Conservation (phyloP, 2,113 vertebrate genomes). For the Tyto alba region DNA sequence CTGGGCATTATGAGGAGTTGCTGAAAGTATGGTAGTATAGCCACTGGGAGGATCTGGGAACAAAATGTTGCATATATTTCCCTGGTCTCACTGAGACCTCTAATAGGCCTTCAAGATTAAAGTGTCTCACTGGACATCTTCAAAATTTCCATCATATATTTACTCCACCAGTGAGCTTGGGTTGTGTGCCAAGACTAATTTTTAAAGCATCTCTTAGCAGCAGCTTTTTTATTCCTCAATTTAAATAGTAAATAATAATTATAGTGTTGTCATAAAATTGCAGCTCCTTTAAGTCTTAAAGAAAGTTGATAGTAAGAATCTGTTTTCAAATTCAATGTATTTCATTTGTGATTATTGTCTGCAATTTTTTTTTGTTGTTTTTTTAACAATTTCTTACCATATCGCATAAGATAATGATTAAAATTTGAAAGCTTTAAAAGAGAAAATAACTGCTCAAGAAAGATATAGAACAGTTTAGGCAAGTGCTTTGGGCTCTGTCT, state of each 20-base stretch:
- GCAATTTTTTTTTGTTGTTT: constrained; percentile 21
- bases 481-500: constrained; percentile 27
- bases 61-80: neutral
- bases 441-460: neutral
- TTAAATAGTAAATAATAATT: constrained; percentile 21
- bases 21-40: neutral
- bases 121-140: neutral
- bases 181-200: neutral
- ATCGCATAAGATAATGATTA: constrained; percentile 47
- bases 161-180: neutral
- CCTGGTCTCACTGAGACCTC: neutral
- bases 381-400: constrained; percentile 40
- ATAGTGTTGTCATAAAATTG: neutral
- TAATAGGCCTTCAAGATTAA: neutral
- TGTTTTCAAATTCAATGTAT: constrained; percentile 35
- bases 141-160: neutral
- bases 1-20: neutral
- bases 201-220: neutral
- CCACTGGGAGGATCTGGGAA: neutral
- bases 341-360: constrained; percentile 26
- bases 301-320: neutral
- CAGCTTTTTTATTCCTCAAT: neutral
- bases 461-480: constrained; percentile 26
- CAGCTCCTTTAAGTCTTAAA: constrained; percentile 1
- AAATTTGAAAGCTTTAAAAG: constrained; percentile 62